phyloP scores from a whole-genome alignment of 2,797 vertebrate genomes.

The Sebastes nivosus region DNA sequence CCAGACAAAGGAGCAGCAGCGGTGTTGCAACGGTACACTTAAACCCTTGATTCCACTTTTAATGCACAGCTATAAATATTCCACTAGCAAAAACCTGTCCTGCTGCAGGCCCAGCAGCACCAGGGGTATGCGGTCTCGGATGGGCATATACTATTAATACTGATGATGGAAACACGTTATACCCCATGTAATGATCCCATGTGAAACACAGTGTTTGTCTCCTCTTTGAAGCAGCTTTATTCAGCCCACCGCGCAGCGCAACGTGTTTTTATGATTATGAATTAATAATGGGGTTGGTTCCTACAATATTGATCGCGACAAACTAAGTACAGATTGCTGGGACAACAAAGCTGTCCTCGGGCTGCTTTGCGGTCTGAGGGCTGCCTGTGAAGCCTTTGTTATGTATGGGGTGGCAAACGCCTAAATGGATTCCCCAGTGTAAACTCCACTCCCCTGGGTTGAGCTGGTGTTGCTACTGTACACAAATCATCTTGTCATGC shows the following conservation, averaged over 20 bases:
- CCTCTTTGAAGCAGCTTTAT: constrained; percentile 58
- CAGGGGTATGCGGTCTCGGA: constrained; percentile 64
- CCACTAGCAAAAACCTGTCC: constrained; percentile 81
- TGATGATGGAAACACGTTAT: constrained; percentile 63
- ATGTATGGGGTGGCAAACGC: constrained; percentile 48
- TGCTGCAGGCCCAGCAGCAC: constrained; percentile 69
- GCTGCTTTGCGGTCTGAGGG: constrained; percentile 53
- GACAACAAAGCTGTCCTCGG: constrained; percentile 51
- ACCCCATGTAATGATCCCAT: constrained; percentile 60
- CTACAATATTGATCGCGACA: constrained; percentile 78
- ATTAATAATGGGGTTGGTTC: constrained; percentile 75
- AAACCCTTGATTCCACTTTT: constrained; percentile 84
- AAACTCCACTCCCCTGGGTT: constrained; percentile 62
- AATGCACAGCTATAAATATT: constrained; percentile 88
- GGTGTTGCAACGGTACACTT: constrained; percentile 81
- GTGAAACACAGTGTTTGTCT: constrained; percentile 61
- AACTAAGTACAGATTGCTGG: constrained; percentile 70
- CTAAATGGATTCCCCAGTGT: constrained; percentile 63
- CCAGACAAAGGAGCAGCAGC: constrained; percentile 80
- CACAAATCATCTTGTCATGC: constrained; percentile 70
- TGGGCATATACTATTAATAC: constrained; percentile 78
- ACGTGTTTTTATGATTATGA: constrained; percentile 67
- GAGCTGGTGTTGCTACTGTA: constrained; percentile 73
- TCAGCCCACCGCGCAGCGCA: constrained; percentile 37
- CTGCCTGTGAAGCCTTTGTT: constrained; percentile 63